Conservation (phyloP, 2,113 vertebrate species). For the Bambusicola thoracicus region DNA sequence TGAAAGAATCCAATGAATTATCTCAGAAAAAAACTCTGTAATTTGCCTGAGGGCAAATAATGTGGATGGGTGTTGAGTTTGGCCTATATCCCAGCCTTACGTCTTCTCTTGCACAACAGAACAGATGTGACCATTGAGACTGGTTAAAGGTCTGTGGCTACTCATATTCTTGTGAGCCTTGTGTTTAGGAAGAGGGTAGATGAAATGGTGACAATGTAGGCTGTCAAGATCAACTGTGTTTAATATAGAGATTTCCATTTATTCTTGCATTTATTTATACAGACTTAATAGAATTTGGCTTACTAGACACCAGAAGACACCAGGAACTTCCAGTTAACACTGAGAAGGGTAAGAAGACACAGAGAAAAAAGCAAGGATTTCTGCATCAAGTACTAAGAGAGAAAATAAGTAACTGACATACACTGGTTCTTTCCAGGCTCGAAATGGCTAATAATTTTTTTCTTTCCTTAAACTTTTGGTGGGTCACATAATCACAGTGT, state of each 20-base stretch:
- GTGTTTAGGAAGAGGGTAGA: not conserved
- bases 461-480: slow-evolving; percentile 12
- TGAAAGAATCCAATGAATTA: not conserved
- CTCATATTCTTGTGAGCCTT: not conserved
- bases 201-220: not conserved
- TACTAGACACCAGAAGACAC: not conserved
- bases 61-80: not conserved
- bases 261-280: not conserved
- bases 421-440: not conserved
- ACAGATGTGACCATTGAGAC: not conserved
- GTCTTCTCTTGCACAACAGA: not conserved
- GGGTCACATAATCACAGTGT: not conserved
- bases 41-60: not conserved
- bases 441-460: not conserved
- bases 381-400: not conserved
- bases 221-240: not conserved
- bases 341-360: not conserved
- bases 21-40: not conserved
- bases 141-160: not conserved
- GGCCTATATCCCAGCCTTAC: not conserved
- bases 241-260: not conserved
- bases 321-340: not conserved
- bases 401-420: not conserved
- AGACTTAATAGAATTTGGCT: not conserved
- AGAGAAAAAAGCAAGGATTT: not conserved